phyloP scores from a whole-genome alignment of 2,797 vertebrate genomes.

The Eidolon dupreanum region DNA sequence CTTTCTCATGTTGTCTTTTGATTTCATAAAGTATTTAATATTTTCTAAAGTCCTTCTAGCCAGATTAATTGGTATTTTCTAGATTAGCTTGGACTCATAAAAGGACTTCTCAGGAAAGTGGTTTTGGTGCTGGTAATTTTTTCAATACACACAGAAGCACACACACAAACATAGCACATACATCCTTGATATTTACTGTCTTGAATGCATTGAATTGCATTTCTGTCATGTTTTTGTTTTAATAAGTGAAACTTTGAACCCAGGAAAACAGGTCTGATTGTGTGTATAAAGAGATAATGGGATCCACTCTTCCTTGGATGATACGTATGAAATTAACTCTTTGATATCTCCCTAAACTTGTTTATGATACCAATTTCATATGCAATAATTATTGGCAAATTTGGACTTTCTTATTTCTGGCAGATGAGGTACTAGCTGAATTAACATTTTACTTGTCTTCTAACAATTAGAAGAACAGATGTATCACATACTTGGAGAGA shows the following conservation, averaged over 20 bases:
- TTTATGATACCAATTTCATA: neutral
- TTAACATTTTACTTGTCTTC: neutral
- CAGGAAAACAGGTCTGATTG: neutral
- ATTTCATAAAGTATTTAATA: slow-evolving; percentile 10
- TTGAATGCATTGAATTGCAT: neutral
- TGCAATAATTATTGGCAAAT: neutral
- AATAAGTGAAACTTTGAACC: neutral
- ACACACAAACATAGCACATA: neutral
- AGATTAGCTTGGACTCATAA: neutral
- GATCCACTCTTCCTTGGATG: neutral
- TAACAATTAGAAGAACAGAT: neutral
- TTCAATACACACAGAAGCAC: neutral
- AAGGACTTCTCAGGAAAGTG: neutral
- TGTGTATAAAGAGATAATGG: neutral
- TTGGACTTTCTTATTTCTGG: neutral
- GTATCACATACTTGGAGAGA: neutral
- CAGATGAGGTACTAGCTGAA: neutral
- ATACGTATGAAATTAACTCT: neutral
- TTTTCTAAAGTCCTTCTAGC: neutral
- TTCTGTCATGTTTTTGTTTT: slow-evolving; percentile 34
- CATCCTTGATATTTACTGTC: neutral
- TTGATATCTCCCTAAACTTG: neutral
- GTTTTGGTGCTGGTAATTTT: neutral
- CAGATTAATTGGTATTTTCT: slow-evolving; percentile 16
- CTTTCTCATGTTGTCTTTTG: slow-evolving; percentile 45